Evolutionary conservation across 2,888 invertebrate species (phyloP), one percentile per base, ranked within the genome.

Genomic region (Diogma glabrata): DNA sequence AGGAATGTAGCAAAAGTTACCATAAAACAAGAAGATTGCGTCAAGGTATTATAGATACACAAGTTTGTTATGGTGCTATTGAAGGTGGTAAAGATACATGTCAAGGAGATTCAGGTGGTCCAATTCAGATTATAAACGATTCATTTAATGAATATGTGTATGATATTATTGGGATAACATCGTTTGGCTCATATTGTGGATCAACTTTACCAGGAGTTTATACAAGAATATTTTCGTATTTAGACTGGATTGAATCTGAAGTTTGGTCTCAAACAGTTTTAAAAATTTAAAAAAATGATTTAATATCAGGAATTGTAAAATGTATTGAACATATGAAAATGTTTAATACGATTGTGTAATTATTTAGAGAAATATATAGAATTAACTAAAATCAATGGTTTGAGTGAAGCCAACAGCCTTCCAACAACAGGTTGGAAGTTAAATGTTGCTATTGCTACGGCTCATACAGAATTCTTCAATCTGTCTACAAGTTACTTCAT

Each of bases 31-130:
- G 26, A 6, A 26, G 10, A 26, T 10, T 26, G 6, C 10, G 10
- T 26, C 10, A 26, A 26, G 68, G 68, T 1, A 60, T 68, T 4
- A 54, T 67, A 2, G 56, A 52, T 0, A 66, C 61, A 54, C 67
- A 68, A 57, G 62, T 69, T 20, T 68, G 68, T 52, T 68, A 65
- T 1, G 61, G 60, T 33, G 69, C 68, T 53, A n/a, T n/a, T n/a
- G n/a, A n/a, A n/a, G 54, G 61, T 28, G 59, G 58, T n/a, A 63
- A 64, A 8, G 67, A 67, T 43, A 68, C 68, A 5, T 68, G 67
- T 45, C 68, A 67, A 56, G 69, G 69, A 0, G 69, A 69, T 38
- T 69, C 68, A 1, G 69, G 68, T 2, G 67, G 67, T 14, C 69
- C 68, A 1, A 52, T 69, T 6, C 67, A 67, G 47, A 54, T 66